Evolutionary conservation across 2,113 vertebrate genomes (phyloP).

Genomic region (Chloebia gouldiae): DNA sequence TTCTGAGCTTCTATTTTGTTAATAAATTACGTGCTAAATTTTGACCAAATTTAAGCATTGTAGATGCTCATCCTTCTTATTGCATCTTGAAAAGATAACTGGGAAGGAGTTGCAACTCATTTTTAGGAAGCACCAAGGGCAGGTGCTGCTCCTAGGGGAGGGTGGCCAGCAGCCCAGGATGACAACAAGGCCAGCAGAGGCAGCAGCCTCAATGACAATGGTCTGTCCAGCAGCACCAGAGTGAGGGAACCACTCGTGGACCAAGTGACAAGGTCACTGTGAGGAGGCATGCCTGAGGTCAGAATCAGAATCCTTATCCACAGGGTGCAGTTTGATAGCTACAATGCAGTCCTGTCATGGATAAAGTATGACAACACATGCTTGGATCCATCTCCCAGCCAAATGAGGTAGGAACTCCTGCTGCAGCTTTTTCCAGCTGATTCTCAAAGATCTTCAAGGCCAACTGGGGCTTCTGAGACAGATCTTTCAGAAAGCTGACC

Average conservation of each 20-base stretch:
- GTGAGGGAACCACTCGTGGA: not conserved
- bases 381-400: not conserved
- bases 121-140: not conserved
- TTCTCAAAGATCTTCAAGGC: not conserved
- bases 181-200: not conserved
- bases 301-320: not conserved
- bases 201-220: not conserved
- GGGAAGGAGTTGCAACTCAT: not conserved
- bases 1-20: not conserved
- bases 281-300: not conserved
- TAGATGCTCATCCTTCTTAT: not conserved
- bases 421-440: not conserved
- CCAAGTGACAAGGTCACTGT: not conserved
- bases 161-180: not conserved
- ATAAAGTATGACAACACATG: fast-evolving
- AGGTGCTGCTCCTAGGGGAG: not conserved
- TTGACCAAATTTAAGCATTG: not conserved
- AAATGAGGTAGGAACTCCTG: fast-evolving
- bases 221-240: not conserved
- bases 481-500: not conserved
- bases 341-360: not conserved
- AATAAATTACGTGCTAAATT: not conserved
- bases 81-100: not conserved
- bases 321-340: not conserved
- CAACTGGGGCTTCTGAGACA: not conserved